A percentile compares a stretch with the other conserved stretches of the same genome.
phyloP scores from a whole-genome alignment of 2,797 vertebrate genomes.

The Picus viridis region DNA sequence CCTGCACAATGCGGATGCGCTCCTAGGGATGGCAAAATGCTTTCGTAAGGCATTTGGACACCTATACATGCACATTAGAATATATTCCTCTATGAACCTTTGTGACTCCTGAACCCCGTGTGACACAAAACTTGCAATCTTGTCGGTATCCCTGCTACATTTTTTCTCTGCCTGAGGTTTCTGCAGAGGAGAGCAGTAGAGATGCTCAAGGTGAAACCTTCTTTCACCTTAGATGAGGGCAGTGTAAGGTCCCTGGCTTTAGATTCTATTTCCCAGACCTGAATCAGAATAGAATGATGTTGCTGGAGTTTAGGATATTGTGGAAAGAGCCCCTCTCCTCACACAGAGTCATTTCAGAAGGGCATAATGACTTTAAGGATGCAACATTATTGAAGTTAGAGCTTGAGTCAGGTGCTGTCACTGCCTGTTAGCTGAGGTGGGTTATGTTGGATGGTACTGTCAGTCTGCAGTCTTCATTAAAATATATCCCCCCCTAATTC shows the following conservation, averaged over 20 bases:
- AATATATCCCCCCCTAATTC: neutral
- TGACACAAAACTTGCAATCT: neutral
- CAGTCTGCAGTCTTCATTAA: neutral
- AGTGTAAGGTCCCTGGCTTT: neutral
- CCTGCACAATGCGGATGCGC: slow-evolving; percentile 29
- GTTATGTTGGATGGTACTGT: neutral
- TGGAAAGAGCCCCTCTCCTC: neutral
- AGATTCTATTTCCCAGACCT: slow-evolving; percentile 1
- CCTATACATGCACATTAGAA: neutral
- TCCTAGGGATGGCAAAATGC: neutral
- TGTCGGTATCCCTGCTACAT: neutral
- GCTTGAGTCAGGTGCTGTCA: slow-evolving; percentile 16
- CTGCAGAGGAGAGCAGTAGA: neutral
- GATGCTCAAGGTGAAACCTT: slow-evolving; percentile 20
- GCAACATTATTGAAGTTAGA: neutral
- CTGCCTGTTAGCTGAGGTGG: neutral
- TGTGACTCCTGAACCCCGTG: neutral
- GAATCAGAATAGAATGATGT: neutral
- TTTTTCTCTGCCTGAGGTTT: neutral
- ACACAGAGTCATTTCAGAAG: neutral
- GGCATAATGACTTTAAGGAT: neutral
- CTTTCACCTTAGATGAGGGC: neutral
- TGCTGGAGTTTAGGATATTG: neutral
- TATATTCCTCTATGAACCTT: neutral
- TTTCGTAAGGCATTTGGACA: slow-evolving; percentile 39